Evolutionary conservation across 2,888 invertebrate species (phyloP).

Genomic region (Chymomyza procnemis): DNA sequence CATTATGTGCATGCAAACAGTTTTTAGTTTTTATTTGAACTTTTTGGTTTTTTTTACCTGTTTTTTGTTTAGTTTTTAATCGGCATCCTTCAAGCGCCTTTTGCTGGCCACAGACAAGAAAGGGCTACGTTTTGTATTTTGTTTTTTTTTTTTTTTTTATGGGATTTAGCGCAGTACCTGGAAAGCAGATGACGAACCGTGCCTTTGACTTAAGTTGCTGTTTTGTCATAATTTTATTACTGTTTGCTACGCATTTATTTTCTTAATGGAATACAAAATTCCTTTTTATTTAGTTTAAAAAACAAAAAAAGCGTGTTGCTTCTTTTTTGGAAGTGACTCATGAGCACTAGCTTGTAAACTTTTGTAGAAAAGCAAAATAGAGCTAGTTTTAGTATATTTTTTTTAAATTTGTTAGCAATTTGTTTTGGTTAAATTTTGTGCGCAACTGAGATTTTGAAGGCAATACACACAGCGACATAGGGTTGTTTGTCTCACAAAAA

Average conservation of each 20-base stretch:
- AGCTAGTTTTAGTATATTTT: too few species aligned
- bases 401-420: too few species aligned
- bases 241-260: conserved; percentile 26
- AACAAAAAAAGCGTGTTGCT: too few species aligned
- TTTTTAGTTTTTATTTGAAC: conserved; percentile 16
- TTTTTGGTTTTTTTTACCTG: conserved; percentile 1
- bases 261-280: conserved; percentile 15
- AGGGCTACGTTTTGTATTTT: not conserved
- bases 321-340: too few species aligned
- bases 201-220: not conserved
- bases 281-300: not conserved
- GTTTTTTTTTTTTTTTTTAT: not conserved
- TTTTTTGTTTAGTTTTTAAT: not conserved
- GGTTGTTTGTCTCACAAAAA: too few species aligned
- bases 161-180: conserved; percentile 5
- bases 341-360: too few species aligned
- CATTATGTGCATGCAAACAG: conserved; percentile 52
- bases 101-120: too few species aligned
- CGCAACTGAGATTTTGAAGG: too few species aligned
- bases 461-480: too few species aligned
- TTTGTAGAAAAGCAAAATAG: too few species aligned
- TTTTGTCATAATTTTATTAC: conserved; percentile 15
- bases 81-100: not conserved
- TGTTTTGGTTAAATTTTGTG: too few species aligned
- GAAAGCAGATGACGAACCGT: not conserved